Conservation (phyloP, 2,888 invertebrate genomes). For the Dendrolimus pini region DNA sequence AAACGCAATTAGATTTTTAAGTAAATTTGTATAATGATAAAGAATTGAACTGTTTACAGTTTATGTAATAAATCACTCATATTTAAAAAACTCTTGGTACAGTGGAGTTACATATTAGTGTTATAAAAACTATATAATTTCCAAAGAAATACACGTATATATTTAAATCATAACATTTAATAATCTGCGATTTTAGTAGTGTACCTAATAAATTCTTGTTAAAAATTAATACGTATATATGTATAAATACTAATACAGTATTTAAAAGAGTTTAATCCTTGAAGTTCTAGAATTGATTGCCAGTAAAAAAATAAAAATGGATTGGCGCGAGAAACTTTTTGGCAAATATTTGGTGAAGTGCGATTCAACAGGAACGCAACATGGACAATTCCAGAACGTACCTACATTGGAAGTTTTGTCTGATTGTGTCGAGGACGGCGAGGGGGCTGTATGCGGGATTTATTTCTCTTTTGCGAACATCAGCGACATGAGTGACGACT, state of each 20-base stretch:
- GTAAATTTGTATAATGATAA: constrained; percentile 4
- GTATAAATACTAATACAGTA: no score
- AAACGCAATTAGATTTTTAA: constrained; percentile 2
- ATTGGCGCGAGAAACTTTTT: constrained; percentile 79
- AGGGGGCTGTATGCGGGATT: constrained; percentile 76
- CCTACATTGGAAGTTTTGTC: constrained; percentile 61
- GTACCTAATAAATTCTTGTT: no score
- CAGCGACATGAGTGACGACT: constrained; percentile 81
- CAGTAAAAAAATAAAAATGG: constrained; percentile 36
- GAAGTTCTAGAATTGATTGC: no score
- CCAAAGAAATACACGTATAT: no score
- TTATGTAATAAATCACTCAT: no score
- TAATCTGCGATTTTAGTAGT: no score
- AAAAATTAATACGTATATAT: no score
- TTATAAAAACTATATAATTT: no score
- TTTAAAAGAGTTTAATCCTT: no score
- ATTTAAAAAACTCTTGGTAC: no score
- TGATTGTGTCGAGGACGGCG: constrained; percentile 65
- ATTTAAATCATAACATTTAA: no score
- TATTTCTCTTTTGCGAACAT: constrained; percentile 85
- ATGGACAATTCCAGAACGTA: constrained; percentile 62
- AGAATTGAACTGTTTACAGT: neutral
- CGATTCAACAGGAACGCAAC: constrained; percentile 46
- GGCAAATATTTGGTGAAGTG: constrained; percentile 75
- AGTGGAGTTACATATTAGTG: no score